Evolutionary conservation across 2,888 invertebrate genomes (phyloP).

Genomic region (Tipula unca): DNA sequence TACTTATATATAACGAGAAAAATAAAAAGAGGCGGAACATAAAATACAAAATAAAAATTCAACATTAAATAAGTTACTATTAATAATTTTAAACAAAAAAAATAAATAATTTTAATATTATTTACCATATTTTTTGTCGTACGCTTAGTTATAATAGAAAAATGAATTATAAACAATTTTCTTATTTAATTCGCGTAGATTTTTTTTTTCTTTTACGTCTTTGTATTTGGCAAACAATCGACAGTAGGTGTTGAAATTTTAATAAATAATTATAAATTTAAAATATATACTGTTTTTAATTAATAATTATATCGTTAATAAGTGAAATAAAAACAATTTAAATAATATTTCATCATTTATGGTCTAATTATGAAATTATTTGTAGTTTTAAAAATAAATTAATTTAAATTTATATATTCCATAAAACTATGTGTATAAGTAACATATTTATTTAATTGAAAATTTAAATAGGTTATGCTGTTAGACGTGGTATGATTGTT

Average conservation of each 20-base stretch:
- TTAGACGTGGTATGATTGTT: background rate
- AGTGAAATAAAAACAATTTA: no score
- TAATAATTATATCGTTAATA: background rate
- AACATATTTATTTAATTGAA: background rate
- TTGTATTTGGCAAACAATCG: background rate
- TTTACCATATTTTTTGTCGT: no score
- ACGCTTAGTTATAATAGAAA: no score
- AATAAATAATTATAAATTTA: background rate
- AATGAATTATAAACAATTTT: background rate
- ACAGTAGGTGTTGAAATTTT: background rate
- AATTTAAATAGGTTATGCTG: background rate
- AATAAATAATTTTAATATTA: no score
- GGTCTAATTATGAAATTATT: background rate
- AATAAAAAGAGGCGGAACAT: background rate
- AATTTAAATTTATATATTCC: background rate
- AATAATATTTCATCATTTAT: no score
- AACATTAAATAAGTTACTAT: no score
- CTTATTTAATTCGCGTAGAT: background rate
- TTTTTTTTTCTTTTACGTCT: background rate
- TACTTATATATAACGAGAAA: background rate
- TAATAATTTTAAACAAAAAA: no score
- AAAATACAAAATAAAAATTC: background rate
- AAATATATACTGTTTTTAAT: background rate
- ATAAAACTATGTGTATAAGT: background rate
- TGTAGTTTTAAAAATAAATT: background rate